A percentile compares a stretch with the other conserved stretches of the same genome.
Conservation (phyloP, 2,888 invertebrate species). For the Andrena bicolor region DNA sequence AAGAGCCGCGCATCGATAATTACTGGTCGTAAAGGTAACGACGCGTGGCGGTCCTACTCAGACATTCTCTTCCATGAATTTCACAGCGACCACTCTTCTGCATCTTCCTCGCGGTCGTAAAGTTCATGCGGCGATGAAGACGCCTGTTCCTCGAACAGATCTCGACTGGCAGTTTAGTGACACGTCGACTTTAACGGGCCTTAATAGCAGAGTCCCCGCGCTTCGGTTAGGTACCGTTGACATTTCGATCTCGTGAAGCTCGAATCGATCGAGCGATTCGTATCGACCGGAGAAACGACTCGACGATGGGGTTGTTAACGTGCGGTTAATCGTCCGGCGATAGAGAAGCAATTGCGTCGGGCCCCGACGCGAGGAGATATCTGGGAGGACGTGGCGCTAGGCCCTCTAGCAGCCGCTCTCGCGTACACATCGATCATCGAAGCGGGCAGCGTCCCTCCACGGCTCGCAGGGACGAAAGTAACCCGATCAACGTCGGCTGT, state of each 20-base stretch:
- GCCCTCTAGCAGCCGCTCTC: slow-evolving; percentile 28
- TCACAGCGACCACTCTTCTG: slow-evolving; percentile 44
- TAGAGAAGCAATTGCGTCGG: slow-evolving; percentile 39
- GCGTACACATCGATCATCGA: slow-evolving; percentile 70
- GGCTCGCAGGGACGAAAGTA: slow-evolving; percentile 61
- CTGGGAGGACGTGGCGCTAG: slow-evolving; percentile 37
- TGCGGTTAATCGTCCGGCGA: slow-evolving; percentile 48
- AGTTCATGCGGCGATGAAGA: slow-evolving; percentile 31
- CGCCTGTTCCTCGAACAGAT: slow-evolving; percentile 1
- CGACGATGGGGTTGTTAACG: slow-evolving; percentile 41
- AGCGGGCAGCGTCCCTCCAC: slow-evolving; percentile 47
- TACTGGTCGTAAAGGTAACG: slow-evolving; percentile 82
- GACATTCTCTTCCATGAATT: slow-evolving; percentile 36
- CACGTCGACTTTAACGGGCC: background rate
- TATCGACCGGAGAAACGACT: slow-evolving; percentile 4
- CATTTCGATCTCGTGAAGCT: background rate
- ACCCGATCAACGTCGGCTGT: slow-evolving; percentile 73
- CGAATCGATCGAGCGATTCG: slow-evolving; percentile 10
- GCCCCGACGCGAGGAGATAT: background rate
- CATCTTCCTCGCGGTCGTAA: slow-evolving; percentile 48
- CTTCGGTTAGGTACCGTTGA: too few relatives aligned
- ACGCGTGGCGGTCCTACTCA: slow-evolving; percentile 69
- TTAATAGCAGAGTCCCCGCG: too few relatives aligned
- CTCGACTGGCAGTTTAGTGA: background rate
- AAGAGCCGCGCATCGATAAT: slow-evolving; percentile 81